Conservation (phyloP, 92 coral and sea anemone genomes). For the Phenganax subtilis region DNA sequence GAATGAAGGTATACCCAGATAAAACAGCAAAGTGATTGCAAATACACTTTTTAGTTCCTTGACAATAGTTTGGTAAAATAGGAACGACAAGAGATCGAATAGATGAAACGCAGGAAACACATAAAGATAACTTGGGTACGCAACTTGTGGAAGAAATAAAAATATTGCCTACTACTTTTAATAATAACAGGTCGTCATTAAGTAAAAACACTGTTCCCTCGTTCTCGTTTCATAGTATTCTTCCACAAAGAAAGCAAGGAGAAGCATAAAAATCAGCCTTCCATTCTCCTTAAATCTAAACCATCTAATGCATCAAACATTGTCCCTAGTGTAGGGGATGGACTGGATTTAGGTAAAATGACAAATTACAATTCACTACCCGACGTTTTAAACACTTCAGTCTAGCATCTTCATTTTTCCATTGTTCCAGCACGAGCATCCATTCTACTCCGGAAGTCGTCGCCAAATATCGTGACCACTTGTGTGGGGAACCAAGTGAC, state of each 20-base stretch:
- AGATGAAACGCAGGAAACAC: neutral
- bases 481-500: conserved; percentile 37
- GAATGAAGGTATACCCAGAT: neutral
- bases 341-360: conserved; percentile 27
- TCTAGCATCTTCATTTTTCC: neutral
- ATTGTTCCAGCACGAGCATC: conserved; percentile 23
- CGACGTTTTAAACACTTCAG: neutral
- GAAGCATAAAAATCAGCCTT: neutral
- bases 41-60: neutral
- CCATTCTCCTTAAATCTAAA: neutral
- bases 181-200: neutral
- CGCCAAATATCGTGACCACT: conserved; percentile 4
- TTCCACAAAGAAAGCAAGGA: conserved; percentile 14
- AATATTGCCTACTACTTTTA: too few species aligned
- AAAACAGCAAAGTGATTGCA: neutral
- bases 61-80: neutral
- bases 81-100: neutral
- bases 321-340: conserved; percentile 14
- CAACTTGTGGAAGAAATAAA: neutral
- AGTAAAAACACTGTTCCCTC: neutral
- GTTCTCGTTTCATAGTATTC: conserved; percentile 2
- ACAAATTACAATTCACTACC: neutral
- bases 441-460: conserved; percentile 13
- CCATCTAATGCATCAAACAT: neutral
- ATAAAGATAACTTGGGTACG: neutral